Conservation (phyloP, 1,140 invertebrate species). For the Nephila pilipes region DNA sequence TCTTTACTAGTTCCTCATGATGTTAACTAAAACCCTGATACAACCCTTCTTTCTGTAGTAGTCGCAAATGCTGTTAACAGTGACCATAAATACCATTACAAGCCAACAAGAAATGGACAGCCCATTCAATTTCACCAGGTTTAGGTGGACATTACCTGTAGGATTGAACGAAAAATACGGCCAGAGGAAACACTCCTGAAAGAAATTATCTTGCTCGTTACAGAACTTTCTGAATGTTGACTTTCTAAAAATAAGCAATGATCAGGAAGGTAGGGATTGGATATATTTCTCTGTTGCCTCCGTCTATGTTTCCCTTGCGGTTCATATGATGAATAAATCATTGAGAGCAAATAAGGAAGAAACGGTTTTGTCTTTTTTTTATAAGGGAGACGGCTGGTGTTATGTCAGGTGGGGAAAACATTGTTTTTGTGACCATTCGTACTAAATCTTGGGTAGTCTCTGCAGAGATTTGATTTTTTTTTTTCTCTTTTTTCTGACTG, state of each 20-base stretch:
- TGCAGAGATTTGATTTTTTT: neutral
- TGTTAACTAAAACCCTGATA: neutral
- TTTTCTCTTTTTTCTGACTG: neutral
- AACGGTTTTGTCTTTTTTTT: neutral
- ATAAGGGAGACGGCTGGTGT: neutral
- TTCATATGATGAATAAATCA: neutral
- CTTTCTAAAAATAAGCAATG: neutral
- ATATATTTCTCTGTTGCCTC: neutral
- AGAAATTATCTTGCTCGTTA: slow-evolving; percentile 1
- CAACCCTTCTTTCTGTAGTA: neutral
- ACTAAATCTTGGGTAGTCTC: neutral
- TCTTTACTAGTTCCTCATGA: too few species aligned
- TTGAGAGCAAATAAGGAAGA: neutral
- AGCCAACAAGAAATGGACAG: slow-evolving; percentile 10
- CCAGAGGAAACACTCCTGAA: neutral
- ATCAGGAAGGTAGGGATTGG: neutral
- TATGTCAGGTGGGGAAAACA: neutral
- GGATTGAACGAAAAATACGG: neutral
- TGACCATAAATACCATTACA: neutral
- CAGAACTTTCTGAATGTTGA: neutral
- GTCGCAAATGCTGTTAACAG: neutral
- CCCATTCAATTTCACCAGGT: neutral
- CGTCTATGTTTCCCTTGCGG: neutral
- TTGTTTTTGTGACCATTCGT: neutral
- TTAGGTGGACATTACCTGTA: slow-evolving; percentile 16